These are phyloP conservation scores for Aphrophora alni DNA, from an alignment of 2,888 invertebrate genomes.

Conservation along the genomic window DNA sequence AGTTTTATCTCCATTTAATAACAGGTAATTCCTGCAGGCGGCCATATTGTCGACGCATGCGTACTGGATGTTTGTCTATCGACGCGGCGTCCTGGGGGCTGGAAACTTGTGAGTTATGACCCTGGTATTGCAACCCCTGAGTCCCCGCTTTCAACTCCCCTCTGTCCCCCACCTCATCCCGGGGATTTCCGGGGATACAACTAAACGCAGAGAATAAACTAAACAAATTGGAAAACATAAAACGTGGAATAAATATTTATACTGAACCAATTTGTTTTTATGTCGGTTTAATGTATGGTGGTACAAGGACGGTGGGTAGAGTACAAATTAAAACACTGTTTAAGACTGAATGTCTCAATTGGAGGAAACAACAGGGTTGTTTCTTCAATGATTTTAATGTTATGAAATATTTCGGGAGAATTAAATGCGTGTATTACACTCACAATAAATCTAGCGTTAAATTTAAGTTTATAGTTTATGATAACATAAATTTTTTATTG, in stretches of 20 bases:
- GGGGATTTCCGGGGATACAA: neutral
- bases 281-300: neutral
- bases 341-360: neutral
- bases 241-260: slow-evolving; percentile 1
- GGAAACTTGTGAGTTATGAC: neutral
- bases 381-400: too few relatives aligned
- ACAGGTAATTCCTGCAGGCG: neutral
- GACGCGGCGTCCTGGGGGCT: neutral
- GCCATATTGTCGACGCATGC: neutral
- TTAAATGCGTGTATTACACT: too few relatives aligned
- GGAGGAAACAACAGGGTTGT: neutral
- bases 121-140: slow-evolving; percentile 9
- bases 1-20: neutral
- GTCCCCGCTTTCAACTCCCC: neutral
- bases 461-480: too few relatives aligned
- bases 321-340: neutral
- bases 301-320: neutral
- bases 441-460: too few relatives aligned
- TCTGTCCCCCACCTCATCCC: neutral
- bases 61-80: neutral
- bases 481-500: too few relatives aligned
- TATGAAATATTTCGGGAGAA: too few relatives aligned
- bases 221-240: slow-evolving; percentile 9
- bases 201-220: neutral
- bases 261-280: slow-evolving; percentile 9